phyloP scores from a whole-genome alignment of 2,888 invertebrate species.

The Rhamphomyia laevipes region DNA sequence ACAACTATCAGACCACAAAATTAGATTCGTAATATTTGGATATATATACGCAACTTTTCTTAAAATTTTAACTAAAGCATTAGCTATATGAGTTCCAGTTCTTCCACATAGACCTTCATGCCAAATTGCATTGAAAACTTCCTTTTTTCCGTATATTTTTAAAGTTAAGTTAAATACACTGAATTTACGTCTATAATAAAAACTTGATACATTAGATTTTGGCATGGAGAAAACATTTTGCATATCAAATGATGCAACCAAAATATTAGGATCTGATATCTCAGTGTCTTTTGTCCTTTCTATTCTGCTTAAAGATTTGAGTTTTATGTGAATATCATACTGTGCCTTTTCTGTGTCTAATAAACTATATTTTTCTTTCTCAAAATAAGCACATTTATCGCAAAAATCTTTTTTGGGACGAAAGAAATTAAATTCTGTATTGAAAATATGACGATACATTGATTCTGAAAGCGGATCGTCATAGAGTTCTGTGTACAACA shows the following conservation, averaged over 20 bases:
- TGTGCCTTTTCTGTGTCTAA: background rate
- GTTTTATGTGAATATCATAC: too few relatives aligned
- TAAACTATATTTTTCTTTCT: background rate
- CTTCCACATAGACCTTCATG: background rate
- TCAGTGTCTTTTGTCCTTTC: background rate
- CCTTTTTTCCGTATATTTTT: too few relatives aligned
- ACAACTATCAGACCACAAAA: background rate
- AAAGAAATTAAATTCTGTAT: background rate
- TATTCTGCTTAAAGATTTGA: slow-evolving; percentile 1
- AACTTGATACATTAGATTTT: slow-evolving; percentile 2
- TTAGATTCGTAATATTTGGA: background rate
- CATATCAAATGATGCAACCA: slow-evolving; percentile 10
- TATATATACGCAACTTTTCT: background rate
- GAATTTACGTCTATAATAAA: slow-evolving; percentile 10
- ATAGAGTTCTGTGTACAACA: background rate
- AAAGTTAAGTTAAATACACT: slow-evolving; percentile 7
- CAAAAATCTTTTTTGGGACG: background rate
- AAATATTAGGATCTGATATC: background rate
- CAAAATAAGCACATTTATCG: background rate
- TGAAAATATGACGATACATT: background rate
- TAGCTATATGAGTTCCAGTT: background rate
- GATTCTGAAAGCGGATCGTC: background rate
- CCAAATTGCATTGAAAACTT: background rate
- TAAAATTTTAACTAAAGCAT: background rate
- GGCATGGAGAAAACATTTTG: slow-evolving; percentile 8